Conservation (phyloP, 2,113 vertebrate genomes). For the Picathartes gymnocephalus region DNA sequence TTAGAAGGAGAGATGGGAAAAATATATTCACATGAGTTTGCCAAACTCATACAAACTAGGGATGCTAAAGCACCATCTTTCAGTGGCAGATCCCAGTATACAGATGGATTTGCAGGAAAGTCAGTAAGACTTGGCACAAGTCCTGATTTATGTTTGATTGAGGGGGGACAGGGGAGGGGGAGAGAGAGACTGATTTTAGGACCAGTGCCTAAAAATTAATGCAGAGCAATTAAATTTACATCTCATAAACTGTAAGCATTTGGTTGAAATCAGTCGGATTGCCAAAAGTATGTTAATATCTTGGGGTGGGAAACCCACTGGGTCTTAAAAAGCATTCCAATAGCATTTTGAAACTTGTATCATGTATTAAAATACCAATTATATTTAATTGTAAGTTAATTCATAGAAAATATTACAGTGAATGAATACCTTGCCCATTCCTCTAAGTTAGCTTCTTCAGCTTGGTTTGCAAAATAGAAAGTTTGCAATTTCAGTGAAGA, state of each 20-base stretch:
- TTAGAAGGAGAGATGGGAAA: neutral
- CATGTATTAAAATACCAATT: neutral
- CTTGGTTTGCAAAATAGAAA: neutral
- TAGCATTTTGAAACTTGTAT: neutral
- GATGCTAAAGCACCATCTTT: conserved; percentile 42
- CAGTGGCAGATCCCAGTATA: conserved; percentile 43
- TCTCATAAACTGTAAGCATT: conserved; percentile 61
- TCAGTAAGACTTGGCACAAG: conserved; percentile 43
- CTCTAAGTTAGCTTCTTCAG: neutral
- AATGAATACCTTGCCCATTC: neutral
- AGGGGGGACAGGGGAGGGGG: conserved; percentile 41
- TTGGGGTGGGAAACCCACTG: conserved; percentile 4
- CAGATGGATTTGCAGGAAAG: conserved; percentile 54
- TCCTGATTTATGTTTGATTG: conserved; percentile 59
- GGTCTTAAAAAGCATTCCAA: conserved; percentile 36
- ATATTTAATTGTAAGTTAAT: conserved; percentile 18
- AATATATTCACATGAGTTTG: conserved; percentile 2
- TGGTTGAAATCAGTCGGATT: conserved; percentile 44
- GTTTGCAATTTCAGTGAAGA: neutral
- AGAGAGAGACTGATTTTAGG: conserved; percentile 58
- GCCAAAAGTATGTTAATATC: conserved; percentile 48
- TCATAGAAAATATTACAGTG: neutral
- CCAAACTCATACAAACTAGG: neutral
- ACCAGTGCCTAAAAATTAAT: conserved; percentile 62
- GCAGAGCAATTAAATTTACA: conserved; percentile 68